These are phyloP conservation scores for Campoplex nolae DNA, from an alignment of 2,888 invertebrate species.

Conservation along the genomic window DNA sequence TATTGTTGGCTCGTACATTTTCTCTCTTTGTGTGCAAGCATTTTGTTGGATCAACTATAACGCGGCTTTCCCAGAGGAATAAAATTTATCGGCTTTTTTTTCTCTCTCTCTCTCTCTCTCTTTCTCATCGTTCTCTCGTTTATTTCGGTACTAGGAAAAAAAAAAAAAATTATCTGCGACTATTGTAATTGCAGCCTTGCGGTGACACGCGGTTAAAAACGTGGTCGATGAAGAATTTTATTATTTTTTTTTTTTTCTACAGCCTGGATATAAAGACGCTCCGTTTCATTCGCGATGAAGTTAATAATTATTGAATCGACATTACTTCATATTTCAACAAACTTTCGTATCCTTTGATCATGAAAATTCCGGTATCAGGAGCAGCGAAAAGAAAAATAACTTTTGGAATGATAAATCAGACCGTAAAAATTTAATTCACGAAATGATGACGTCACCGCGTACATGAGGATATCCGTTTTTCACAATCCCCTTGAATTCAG, in stretches of 20 bases:
- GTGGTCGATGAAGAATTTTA: neutral
- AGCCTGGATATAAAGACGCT: too few species aligned
- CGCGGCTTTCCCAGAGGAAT: conserved; percentile 48
- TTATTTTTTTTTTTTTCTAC: neutral
- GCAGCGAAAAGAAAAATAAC: neutral
- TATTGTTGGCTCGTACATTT: conserved; percentile 34
- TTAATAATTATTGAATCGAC: too few species aligned
- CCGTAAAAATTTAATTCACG: too few species aligned
- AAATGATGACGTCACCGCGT: neutral
- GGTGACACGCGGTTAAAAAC: neutral
- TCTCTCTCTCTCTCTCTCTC: neutral
- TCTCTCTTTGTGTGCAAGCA: neutral
- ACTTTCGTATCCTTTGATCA: neutral
- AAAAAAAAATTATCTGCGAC: neutral
- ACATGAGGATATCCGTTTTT: neutral
- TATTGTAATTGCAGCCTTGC: neutral
- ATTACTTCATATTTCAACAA: neutral
- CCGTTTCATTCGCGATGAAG: too few species aligned
- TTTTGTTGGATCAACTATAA: conserved; percentile 25
- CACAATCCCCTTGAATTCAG: neutral
- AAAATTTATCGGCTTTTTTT: conserved; percentile 18
- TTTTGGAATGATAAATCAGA: too few species aligned
- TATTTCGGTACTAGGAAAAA: neutral
- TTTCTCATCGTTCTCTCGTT: conserved; percentile 14
- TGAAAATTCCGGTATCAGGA: neutral